Evolutionary conservation across 2,888 invertebrate species (phyloP).

Genomic region (Volucella inanis): DNA sequence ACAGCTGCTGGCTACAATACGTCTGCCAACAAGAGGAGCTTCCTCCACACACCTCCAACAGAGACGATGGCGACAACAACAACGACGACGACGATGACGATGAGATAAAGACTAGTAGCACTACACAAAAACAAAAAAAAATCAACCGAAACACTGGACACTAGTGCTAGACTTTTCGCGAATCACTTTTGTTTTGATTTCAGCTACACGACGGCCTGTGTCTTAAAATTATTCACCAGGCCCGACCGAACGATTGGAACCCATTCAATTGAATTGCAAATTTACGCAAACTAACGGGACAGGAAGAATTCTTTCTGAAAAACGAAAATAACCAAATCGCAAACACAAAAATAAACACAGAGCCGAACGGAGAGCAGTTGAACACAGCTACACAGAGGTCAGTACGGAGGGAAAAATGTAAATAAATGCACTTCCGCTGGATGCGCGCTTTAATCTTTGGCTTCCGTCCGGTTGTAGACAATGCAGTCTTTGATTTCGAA

Average conservation of each 20-base stretch:
- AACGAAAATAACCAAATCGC: constrained; percentile 21
- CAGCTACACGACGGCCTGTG: constrained; percentile 21
- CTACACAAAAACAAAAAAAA: constrained; percentile 13
- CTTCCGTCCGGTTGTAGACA: constrained; percentile 34
- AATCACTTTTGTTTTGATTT: constrained; percentile 22
- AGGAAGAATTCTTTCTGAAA: no score
- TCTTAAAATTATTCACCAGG: constrained; percentile 26
- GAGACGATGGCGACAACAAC: background rate
- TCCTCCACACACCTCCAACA: constrained; percentile 3
- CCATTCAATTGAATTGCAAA: constrained; percentile 44
- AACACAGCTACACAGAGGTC: constrained; percentile 29
- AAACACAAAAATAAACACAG: constrained; percentile 46
- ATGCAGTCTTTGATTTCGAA: constrained; percentile 6
- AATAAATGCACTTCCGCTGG: constrained; percentile 62
- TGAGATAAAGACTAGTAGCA: constrained; percentile 4
- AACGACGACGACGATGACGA: background rate
- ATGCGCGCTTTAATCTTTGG: constrained; percentile 41
- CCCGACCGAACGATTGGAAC: background rate
- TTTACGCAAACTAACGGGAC: background rate
- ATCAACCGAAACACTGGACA: constrained; percentile 5
- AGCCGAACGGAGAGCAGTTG: background rate
- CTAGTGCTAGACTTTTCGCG: background rate
- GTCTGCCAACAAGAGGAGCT: constrained; percentile 39
- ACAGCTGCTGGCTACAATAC: constrained; percentile 71
- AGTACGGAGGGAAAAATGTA: constrained; percentile 46